phyloP scores from a whole-genome alignment of 2,888 invertebrate species.

The Synergus japonicus region DNA sequence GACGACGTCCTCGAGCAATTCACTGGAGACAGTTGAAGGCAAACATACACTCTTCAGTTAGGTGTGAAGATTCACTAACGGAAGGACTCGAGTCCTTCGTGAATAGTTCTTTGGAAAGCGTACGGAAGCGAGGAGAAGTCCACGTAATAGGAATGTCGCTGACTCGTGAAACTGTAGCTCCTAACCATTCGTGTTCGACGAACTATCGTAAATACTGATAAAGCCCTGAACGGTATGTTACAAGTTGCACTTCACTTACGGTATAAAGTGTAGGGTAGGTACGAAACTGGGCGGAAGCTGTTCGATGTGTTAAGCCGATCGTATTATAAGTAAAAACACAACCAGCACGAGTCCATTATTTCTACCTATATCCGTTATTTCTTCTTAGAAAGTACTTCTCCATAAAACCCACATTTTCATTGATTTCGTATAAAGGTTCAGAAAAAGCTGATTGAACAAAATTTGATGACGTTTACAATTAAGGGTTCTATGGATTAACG shows the following conservation, averaged over 20 bases:
- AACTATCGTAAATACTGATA: slow-evolving; percentile 39
- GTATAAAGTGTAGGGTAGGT: slow-evolving; percentile 4
- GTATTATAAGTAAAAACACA: slow-evolving; percentile 3
- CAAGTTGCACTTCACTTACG: slow-evolving; percentile 34
- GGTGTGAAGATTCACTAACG: background rate
- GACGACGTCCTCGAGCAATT: background rate
- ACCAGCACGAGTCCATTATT: background rate
- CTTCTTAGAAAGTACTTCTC: background rate
- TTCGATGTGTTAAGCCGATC: background rate
- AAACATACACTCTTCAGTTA: background rate
- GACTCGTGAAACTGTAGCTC: slow-evolving; percentile 26
- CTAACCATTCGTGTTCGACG: slow-evolving; percentile 20
- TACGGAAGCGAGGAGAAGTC: slow-evolving; percentile 8
- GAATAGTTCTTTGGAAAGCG: background rate
- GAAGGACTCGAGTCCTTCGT: background rate
- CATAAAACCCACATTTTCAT: background rate
- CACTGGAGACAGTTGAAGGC: background rate
- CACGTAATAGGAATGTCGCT: slow-evolving; percentile 28
- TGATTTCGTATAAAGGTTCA: background rate
- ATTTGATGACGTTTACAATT: background rate
- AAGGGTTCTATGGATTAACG: background rate
- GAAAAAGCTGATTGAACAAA: slow-evolving; percentile 10
- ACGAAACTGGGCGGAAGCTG: slow-evolving; percentile 6
- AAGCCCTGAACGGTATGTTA: slow-evolving; percentile 21
- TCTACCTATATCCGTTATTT: background rate